Evolutionary conservation across 2,797 vertebrate species (phyloP).

Genomic region (Gila robusta): DNA sequence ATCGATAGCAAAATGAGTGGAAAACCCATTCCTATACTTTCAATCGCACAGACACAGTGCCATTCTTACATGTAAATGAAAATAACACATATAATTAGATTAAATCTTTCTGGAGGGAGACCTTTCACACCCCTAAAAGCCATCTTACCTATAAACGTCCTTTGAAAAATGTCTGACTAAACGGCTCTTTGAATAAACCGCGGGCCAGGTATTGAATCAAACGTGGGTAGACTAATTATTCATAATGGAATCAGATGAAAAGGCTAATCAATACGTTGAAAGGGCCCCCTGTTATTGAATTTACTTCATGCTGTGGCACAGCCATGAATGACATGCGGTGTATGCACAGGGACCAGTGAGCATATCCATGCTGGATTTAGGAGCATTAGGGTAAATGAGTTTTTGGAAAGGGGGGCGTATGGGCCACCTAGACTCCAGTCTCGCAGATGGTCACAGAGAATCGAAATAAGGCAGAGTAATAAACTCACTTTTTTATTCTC

Average conservation of each 20-base stretch:
- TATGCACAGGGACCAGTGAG: constrained; percentile 36
- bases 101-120: constrained; percentile 18
- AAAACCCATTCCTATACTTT: constrained; percentile 36
- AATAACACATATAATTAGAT: constrained; percentile 42
- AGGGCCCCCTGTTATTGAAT: constrained; percentile 54
- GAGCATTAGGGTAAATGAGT: constrained; percentile 49
- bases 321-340: constrained; percentile 48
- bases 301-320: constrained; percentile 39
- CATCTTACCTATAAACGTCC: constrained; percentile 6
- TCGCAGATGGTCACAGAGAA: constrained; percentile 21
- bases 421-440: constrained; percentile 32
- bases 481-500: constrained; percentile 1
- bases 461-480: constrained; percentile 27
- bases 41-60: background rate
- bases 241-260: constrained; percentile 59
- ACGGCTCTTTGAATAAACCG: constrained; percentile 31
- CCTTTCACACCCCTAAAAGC: constrained; percentile 15
- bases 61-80: constrained; percentile 44
- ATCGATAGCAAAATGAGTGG: constrained; percentile 41
- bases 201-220: constrained; percentile 41
- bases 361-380: constrained; percentile 57
- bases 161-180: constrained; percentile 44
- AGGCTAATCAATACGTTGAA: constrained; percentile 64
- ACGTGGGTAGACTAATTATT: constrained; percentile 54
- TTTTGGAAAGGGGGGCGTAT: constrained; percentile 32